Conservation (phyloP, 2,888 invertebrate species). For the Netelia inedita region DNA sequence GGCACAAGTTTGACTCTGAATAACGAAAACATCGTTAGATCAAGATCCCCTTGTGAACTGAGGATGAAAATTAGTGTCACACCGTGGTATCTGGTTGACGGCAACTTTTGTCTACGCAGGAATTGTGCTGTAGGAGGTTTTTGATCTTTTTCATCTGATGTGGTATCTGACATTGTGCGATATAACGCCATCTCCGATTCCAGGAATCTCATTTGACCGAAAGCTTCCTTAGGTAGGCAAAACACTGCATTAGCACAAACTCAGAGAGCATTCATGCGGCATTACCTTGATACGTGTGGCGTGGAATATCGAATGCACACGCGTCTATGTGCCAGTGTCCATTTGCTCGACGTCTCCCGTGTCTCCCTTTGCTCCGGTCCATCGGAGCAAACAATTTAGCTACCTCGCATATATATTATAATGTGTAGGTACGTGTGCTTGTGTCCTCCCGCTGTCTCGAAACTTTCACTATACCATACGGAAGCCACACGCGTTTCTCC, state of each 20-base stretch:
- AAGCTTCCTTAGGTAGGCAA: neutral
- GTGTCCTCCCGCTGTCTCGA: neutral
- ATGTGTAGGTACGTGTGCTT: neutral
- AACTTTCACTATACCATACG: conserved; percentile 19
- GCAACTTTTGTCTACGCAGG: neutral
- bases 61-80: too few relatives aligned
- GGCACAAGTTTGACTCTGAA: too few relatives aligned
- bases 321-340: conserved; percentile 21
- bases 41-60: too few relatives aligned
- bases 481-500: conserved; percentile 43
- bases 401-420: neutral
- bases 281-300: neutral
- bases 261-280: neutral
- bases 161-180: neutral
- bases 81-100: neutral
- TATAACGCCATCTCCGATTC: neutral
- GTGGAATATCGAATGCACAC: conserved; percentile 9
- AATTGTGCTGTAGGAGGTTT: too few relatives aligned
- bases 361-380: conserved; percentile 40
- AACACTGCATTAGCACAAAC: neutral
- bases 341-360: conserved; percentile 46
- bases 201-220: neutral
- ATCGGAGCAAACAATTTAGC: conserved; percentile 45
- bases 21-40: too few relatives aligned
- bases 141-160: neutral